Evolutionary conservation across 2,888 invertebrate genomes (phyloP).

Genomic region (Eudemis profundana): DNA sequence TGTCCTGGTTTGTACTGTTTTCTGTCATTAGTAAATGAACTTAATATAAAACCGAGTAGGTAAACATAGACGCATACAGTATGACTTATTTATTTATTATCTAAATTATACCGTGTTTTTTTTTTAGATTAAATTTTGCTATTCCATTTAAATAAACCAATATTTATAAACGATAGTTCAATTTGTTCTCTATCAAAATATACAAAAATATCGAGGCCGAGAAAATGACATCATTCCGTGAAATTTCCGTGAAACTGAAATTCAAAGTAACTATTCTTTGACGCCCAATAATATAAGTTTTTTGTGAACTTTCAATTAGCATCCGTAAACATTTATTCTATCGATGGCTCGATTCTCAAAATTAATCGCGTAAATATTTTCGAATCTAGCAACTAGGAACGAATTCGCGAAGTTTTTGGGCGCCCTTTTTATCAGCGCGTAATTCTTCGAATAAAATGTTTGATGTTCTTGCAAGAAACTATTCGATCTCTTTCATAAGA

Average conservation of each 20-base stretch:
- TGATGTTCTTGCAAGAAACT: conserved; percentile 9
- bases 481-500: not conserved
- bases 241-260: conserved; percentile 4
- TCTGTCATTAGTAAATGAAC: not conserved
- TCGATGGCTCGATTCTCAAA: not conserved
- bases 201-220: not conserved
- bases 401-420: not conserved
- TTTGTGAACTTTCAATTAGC: not conserved
- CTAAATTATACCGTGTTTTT: too few relatives aligned
- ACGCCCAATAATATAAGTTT: conserved; percentile 1
- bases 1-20: not conserved
- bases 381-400: not conserved
- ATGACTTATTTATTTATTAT: too few relatives aligned
- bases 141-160: too few relatives aligned
- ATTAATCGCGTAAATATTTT: conserved; percentile 3
- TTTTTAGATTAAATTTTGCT: too few relatives aligned
- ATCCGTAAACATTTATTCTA: conserved; percentile 12
- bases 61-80: too few relatives aligned
- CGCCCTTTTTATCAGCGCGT: conserved; percentile 3
- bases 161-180: not conserved
- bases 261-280: conserved; percentile 6
- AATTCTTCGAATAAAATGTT: conserved; percentile 26
- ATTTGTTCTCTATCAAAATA: not conserved
- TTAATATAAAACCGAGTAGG: too few relatives aligned
- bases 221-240: not conserved